Base-by-base conservation (phyloP, 1,140 invertebrate species). In the Ceratosolen solmsi region DNA sequence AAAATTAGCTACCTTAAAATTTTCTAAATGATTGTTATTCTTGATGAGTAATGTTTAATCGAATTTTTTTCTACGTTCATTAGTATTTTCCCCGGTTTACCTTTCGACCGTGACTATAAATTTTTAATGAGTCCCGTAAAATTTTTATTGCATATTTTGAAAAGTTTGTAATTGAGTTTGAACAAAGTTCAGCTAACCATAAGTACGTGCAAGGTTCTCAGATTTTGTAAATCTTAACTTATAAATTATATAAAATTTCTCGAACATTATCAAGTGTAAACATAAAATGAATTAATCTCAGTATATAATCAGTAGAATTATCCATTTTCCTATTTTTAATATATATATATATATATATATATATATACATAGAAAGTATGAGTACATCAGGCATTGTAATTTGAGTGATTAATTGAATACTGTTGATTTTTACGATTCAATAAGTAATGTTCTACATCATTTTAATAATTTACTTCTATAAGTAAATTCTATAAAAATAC, bases 101-200 rank as follows among this genome's bases (percentile, higher is more conserved):
- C 58, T 41, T 75, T 51, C 4, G 25, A 54, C 36, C 51, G 22
- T 1, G 33, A 38, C 46, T 77, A 72, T 78, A 76, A 82, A 78
- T 82, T 82, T 82, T 82, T 82, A 78, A 78, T 63, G 75, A 78
- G 41, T 41, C 0, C 3, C 25, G 1, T 65, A 46, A 78, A 77
- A 63, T 73, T 78, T 78, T 78, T 60, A 78, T 78, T 78, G 74
- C 74, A 71, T 71, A 82, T 82, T 82, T 63, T 58, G 51, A 72
- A 58, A 82, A 78, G 51, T 73, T 82, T 15, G 75, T 78, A 78
- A 78, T 79, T 73, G 65, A 78, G 75, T 82, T 78, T 78, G 15
- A 63, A n/a, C 11, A 56, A 71, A 78, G 73, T 72, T 77, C 22
- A 54, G 20, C 33, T 49, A 75, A 72, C 54, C 20, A 25, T 27